phyloP scores from a whole-genome alignment of 2,113 vertebrate genomes.

The Scomber japonicus region DNA sequence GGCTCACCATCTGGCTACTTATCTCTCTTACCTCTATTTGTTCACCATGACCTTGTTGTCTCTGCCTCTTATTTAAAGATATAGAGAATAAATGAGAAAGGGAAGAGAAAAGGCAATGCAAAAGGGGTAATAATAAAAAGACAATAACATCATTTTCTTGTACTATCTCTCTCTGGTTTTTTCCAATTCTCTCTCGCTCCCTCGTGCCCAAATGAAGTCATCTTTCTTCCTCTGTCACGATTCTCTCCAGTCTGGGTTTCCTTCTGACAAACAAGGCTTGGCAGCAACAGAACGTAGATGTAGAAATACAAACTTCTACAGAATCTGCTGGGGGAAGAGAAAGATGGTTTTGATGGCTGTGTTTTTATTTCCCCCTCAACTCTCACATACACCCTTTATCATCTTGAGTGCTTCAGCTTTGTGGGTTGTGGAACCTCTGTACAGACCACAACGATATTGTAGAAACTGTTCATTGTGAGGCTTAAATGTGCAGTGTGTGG shows the following conservation, averaged over 20 bases:
- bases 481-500: too few relatives aligned
- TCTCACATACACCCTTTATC: constrained; percentile 15
- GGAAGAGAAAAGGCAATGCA: neutral
- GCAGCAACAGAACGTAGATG: constrained; percentile 39
- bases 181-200: constrained; percentile 29
- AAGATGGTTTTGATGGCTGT: neutral
- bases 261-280: constrained; percentile 54
- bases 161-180: constrained; percentile 22
- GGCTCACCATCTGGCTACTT: constrained; percentile 54
- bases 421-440: constrained; percentile 12
- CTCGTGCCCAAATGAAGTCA: constrained; percentile 60
- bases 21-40: constrained; percentile 38
- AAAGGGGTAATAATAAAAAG: neutral
- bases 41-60: constrained; percentile 26
- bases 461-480: constrained; percentile 20
- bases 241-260: constrained; percentile 31
- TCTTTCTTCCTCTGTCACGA: constrained; percentile 55
- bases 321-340: constrained; percentile 27
- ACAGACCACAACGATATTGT: constrained; percentile 16
- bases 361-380: constrained; percentile 31
- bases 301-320: constrained; percentile 32
- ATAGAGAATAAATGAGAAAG: constrained; percentile 40
- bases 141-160: neutral
- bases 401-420: constrained; percentile 5
- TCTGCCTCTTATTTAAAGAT: constrained; percentile 47